Percentiles rank a stretch among this genome's conserved stretches.
phyloP scores from a whole-genome alignment of 2,797 vertebrate genomes.

The Menidia menidia region DNA sequence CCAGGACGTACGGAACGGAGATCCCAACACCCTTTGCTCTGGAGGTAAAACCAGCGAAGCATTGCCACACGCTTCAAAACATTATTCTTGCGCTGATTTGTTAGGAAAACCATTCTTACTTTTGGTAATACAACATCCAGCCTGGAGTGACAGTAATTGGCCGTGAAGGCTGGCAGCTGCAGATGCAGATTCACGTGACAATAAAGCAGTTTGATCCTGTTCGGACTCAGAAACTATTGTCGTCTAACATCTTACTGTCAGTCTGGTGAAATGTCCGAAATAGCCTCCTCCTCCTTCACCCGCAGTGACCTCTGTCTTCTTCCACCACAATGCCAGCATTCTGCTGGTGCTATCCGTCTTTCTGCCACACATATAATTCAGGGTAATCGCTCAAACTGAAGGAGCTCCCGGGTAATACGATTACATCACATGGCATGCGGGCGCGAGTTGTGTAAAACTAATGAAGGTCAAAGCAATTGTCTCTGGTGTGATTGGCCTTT shows the following conservation, averaged over 20 bases:
- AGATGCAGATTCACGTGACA: conserved; percentile 11
- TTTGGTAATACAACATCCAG: conserved; percentile 1
- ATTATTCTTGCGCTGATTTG: neutral
- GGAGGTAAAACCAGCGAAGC: conserved; percentile 82
- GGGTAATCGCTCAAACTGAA: conserved; percentile 49
- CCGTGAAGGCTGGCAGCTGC: neutral
- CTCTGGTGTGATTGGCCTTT: conserved; percentile 24
- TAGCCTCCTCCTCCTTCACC: conserved; percentile 25
- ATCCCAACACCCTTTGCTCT: conserved; percentile 92
- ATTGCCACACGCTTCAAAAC: neutral
- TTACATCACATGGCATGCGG: conserved; percentile 54
- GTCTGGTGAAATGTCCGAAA: conserved; percentile 23
- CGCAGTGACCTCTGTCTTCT: conserved; percentile 27
- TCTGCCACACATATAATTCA: conserved; percentile 52
- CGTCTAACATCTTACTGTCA: conserved; percentile 37
- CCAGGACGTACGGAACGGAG: conserved; percentile 94
- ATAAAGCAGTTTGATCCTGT: conserved; percentile 10
- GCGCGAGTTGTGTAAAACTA: conserved; percentile 45
- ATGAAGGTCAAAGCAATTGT: conserved; percentile 58
- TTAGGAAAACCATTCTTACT: neutral
- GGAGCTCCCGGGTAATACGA: conserved; percentile 45
- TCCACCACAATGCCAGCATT: conserved; percentile 61
- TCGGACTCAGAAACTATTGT: conserved; percentile 22
- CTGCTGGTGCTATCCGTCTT: conserved; percentile 44
- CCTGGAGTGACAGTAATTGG: neutral